Base-by-base conservation (phyloP, 2,113 vertebrate genomes). In the Percina caprodes region DNA sequence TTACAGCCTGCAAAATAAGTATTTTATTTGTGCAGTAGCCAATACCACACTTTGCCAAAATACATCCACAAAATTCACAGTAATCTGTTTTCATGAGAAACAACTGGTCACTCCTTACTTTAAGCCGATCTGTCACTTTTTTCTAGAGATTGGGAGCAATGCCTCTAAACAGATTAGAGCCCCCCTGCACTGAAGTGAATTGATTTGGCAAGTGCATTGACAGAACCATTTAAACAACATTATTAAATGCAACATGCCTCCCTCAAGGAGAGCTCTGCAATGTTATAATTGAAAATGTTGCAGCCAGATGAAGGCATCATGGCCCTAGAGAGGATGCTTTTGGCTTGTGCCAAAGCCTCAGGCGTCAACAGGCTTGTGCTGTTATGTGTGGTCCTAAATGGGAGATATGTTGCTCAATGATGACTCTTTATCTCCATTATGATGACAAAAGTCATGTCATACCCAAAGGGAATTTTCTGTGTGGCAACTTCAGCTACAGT, bases 271-370 rank as follows among this genome's bases (percentile, higher is more conserved):
- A 87, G 77, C 88, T 85, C 56, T 86, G 88, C 85, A 77, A 80
- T 88, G 90, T 86, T 92, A 84, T 92, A 90, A 89, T 84, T 88
- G 91, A 88, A 88, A 93, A 91, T 90, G 90, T 91, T 93, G 93
- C 92, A 92, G 89, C 94, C 92, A 94, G 94, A 94, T 94, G 92
- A 93, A 92, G 86, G 92, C 93, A 88, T 90, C 60, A 6, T 82
- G 92, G 88, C 90, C 91, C 86, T 80, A 85, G 88, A 90, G 90
- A 93, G 78, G 93, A 93, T 90, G 82, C 82, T 79, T 82, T 92
- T 91, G 94, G 92, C 65, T 75, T 49, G 8, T 69, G 90, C 93
- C 93, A 94, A 94, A 94, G 89, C 93, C 93, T 91, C 89, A 93
- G 92, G 94, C 92, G 88, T 94, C 93, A 94, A 93, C 92, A 91